Evolutionary conservation across 92 coral and sea anemone species (phyloP), one percentile per base, ranked within the genome.

Genomic region (Palythoa grandiflora): DNA sequence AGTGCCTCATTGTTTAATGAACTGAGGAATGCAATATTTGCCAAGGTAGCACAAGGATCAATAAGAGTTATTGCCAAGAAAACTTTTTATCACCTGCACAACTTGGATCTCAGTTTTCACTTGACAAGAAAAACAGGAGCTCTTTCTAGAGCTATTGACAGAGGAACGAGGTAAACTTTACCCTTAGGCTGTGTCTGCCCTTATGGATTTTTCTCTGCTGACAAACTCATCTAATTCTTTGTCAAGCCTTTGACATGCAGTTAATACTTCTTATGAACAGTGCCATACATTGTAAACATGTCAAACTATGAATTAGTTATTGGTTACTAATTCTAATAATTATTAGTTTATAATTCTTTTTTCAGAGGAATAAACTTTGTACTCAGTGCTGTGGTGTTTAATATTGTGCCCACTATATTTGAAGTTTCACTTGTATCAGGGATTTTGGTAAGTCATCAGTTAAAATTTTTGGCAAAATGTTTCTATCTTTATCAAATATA

Each of bases 401-500:
- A 97, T 84, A 97, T 97, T 83, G 92, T 92, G 9, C 99, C 99
- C 19, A 92, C 96, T 19, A 89, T 97, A 70, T 97, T 97, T 91
- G 99, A 97, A 91, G 99, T 97, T 44, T 90, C 93, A n/a, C 93
- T 97, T 60, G 99, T 97, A 36, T 91, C 99, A 47, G 98, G 99
- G 53, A 97, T 97, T 80, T 76, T 97, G 95, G 99, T 97, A 79
- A 90, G 96, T 90, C 28, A 28, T 28, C 28, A 28, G 28, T 28
- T 28, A 28, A 28, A 28, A 28, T 0, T 28, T 0, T 28, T 28
- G 0, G 28, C 28, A 28, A 28, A 28, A 28, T 28, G 28, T 28
- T 28, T 28, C 28, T 28, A 28, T 28, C 28, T 28, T 28, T 28
- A 28, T 28, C 28, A 28, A 28, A n/a, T n/a, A n/a, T 28, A 28